Conservation (phyloP, 2,113 vertebrate genomes). For the Dicrurus megarhynchus region DNA sequence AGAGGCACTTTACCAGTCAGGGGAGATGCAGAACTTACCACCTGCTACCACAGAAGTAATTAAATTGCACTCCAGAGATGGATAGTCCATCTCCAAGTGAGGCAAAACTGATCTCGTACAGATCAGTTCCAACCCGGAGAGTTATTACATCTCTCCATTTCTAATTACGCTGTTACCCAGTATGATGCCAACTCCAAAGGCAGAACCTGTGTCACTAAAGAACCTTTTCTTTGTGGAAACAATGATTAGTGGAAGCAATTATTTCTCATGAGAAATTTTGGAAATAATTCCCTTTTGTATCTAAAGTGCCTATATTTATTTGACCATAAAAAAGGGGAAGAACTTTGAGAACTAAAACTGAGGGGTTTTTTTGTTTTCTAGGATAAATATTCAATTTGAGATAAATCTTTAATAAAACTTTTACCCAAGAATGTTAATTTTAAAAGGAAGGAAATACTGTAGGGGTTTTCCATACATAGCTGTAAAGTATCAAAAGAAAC, state of each 20-base stretch:
- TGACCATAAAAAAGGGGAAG: not conserved
- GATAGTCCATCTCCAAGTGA: slow-evolving; percentile 51
- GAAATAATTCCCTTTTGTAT: not conserved
- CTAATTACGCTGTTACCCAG: slow-evolving; percentile 53
- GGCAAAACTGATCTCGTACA: slow-evolving; percentile 32
- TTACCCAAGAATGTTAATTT: not conserved
- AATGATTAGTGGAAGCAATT: slow-evolving; percentile 29
- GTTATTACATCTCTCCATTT: slow-evolving; percentile 57
- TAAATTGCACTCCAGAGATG: slow-evolving; percentile 55
- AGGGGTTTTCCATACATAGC: rapidly evolving
- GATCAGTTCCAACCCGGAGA: slow-evolving; percentile 58
- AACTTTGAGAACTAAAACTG: not conserved
- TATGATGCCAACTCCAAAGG: slow-evolving; percentile 63
- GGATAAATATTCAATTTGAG: not conserved
- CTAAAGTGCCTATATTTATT: not conserved
- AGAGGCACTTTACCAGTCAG: slow-evolving; percentile 11
- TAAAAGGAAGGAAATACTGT: not conserved
- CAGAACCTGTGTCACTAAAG: slow-evolving; percentile 51
- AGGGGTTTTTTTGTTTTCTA: not conserved
- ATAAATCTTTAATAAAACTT: not conserved
- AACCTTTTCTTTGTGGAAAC: slow-evolving; percentile 22
- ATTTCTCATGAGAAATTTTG: not conserved
- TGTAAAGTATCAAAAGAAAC: not conserved
- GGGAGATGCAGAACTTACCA: slow-evolving; percentile 18
- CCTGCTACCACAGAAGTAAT: slow-evolving; percentile 49